Percentiles rank a stretch among this genome's conserved stretches.
phyloP scores from a whole-genome alignment of 2,797 vertebrate genomes.

The Trematomus bernacchii region DNA sequence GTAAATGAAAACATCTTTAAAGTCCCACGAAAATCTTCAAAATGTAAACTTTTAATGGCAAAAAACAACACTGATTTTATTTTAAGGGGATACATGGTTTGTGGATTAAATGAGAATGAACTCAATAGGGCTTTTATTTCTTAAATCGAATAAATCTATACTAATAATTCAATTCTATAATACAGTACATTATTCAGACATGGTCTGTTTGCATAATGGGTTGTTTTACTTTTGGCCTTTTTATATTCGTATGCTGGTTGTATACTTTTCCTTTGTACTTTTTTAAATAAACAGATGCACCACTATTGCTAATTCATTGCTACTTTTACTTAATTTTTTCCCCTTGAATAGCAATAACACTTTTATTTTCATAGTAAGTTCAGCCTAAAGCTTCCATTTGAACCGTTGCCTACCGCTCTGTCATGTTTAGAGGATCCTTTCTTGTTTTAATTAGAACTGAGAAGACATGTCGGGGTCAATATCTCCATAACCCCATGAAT shows the following conservation, averaged over 20 bases:
- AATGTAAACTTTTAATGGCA: not conserved
- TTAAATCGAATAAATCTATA: not conserved
- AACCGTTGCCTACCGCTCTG: not conserved
- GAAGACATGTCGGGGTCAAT: not conserved
- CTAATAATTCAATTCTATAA: not conserved
- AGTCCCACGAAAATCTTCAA: not conserved
- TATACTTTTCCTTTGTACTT: not conserved
- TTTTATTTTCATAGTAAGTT: not conserved
- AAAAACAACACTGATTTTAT: not conserved
- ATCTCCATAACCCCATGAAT: not conserved
- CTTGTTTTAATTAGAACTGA: not conserved
- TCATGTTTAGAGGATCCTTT: not conserved
- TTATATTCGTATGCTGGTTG: not conserved
- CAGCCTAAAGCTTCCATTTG: not conserved
- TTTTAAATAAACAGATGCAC: too few relatives aligned
- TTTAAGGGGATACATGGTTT: not conserved
- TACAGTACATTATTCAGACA: not conserved
- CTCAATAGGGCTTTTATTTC: not conserved
- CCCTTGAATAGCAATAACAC: not conserved
- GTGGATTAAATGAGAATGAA: not conserved
- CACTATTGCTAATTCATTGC: not conserved
- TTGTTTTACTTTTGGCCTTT: not conserved
- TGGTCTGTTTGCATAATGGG: not conserved
- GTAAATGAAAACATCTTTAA: conserved; percentile 23
- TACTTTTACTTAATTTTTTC: not conserved